Percentiles rank a stretch among this genome's conserved stretches.
These are phyloP conservation scores for Aricia artaxerxes DNA, from an alignment of 2,888 invertebrate species.

Conservation along the genomic window DNA sequence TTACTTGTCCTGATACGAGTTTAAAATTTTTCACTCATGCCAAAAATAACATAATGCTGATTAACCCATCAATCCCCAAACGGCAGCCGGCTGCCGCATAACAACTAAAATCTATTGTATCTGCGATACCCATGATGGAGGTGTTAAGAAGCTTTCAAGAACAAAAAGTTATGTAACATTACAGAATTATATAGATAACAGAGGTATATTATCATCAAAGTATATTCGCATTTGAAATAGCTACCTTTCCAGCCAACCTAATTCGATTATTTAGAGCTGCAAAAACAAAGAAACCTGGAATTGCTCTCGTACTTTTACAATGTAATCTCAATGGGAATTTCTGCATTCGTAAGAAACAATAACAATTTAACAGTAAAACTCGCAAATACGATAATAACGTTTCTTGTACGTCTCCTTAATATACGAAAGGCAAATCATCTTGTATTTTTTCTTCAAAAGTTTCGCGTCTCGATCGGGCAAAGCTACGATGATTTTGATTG, in stretches of 20 bases:
- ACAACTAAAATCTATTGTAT: no score
- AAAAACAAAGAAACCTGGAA: background rate
- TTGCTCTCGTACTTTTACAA: conserved; percentile 6
- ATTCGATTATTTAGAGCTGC: background rate
- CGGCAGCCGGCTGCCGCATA: no score
- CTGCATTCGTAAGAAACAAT: conserved; percentile 11
- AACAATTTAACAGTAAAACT: conserved; percentile 17
- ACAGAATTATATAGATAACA: no score
- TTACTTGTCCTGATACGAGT: no score
- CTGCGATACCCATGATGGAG: no score
- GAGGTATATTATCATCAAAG: no score
- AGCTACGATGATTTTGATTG: conserved; percentile 54
- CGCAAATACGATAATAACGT: conserved; percentile 16
- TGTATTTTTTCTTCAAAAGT: conserved; percentile 51
- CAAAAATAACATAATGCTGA: no score
- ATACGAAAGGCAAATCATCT: conserved; percentile 52
- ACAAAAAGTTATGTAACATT: no score
- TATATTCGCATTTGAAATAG: background rate
- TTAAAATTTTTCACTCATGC: no score
- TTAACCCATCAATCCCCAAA: no score
- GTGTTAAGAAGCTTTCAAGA: no score
- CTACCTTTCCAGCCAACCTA: background rate
- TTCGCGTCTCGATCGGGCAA: conserved; percentile 41
- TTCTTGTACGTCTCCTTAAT: conserved; percentile 47
- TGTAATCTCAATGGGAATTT: background rate